These are phyloP conservation scores for Drosophila parabipectinata DNA, from an alignment of 1,140 invertebrate genomes.

Conservation along the genomic window DNA sequence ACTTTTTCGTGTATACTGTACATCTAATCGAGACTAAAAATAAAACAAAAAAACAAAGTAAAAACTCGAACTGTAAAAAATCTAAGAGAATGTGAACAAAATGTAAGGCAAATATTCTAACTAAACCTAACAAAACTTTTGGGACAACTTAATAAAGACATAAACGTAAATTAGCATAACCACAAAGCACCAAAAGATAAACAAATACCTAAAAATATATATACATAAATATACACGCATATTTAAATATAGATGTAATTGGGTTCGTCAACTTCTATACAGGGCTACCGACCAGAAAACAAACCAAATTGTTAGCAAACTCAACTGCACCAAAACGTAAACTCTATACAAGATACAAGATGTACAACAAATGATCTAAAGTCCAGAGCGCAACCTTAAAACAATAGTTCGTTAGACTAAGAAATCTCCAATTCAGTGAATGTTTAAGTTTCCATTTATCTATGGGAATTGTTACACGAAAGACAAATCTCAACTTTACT, in stretches of 20 bases:
- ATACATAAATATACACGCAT: constrained; percentile 14
- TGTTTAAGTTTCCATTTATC: constrained; percentile 57
- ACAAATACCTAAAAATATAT: constrained; percentile 8
- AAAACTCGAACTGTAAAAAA: constrained; percentile 50
- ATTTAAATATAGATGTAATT: constrained; percentile 34
- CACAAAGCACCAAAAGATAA: constrained; percentile 58
- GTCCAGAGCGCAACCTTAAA: constrained; percentile 18
- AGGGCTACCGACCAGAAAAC: constrained; percentile 69
- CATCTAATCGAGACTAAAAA: constrained; percentile 56
- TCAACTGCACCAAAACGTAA: constrained; percentile 60
- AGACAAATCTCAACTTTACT: constrained; percentile 75
- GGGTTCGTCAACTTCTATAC: constrained; percentile 66
- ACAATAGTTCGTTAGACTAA: constrained; percentile 36
- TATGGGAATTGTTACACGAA: constrained; percentile 53
- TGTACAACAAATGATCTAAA: constrained; percentile 37
- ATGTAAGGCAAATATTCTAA: constrained; percentile 76
- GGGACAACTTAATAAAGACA: constrained; percentile 51
- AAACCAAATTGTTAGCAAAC: constrained; percentile 56
- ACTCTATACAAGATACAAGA: constrained; percentile 30
- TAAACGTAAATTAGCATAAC: constrained; percentile 57
- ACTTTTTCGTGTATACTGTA: constrained; percentile 71
- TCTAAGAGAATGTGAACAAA: constrained; percentile 40
- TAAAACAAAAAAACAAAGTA: neutral
- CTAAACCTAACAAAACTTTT: constrained; percentile 54
- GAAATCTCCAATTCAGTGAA: constrained; percentile 5